A percentile compares a stretch with the other conserved stretches of the same genome.
Conservation (phyloP, 2,797 vertebrate species). For the Etheostoma perlongum region DNA sequence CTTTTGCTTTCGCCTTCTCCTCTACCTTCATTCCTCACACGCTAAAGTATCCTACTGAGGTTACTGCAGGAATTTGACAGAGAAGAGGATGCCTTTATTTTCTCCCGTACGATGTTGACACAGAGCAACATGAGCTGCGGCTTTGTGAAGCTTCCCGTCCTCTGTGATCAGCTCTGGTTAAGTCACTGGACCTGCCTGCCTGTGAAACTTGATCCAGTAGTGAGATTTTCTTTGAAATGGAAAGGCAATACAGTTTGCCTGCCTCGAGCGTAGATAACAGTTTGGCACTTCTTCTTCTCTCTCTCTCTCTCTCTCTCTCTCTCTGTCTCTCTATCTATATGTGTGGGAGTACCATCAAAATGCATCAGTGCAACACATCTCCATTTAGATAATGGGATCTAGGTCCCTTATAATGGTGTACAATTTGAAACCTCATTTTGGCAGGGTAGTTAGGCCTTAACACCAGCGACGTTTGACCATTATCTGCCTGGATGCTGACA, state of each 20-base stretch:
- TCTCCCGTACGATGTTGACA: slow-evolving; percentile 66
- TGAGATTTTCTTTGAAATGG: slow-evolving; percentile 75
- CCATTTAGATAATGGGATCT: slow-evolving; percentile 56
- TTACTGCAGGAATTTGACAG: slow-evolving; percentile 64
- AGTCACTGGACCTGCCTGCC: slow-evolving; percentile 63
- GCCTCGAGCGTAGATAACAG: slow-evolving; percentile 65
- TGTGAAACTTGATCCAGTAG: slow-evolving; percentile 73
- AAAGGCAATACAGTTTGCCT: slow-evolving; percentile 69
- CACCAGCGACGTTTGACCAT: slow-evolving; percentile 42
- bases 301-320: too few species aligned
- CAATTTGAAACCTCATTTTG: slow-evolving; percentile 68
- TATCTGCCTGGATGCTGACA: slow-evolving; percentile 44
- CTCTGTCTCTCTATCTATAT: slow-evolving; percentile 34
- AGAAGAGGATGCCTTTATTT: slow-evolving; percentile 63
- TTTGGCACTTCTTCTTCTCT: slow-evolving; percentile 51
- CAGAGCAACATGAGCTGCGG: slow-evolving; percentile 72
- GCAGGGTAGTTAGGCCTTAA: slow-evolving; percentile 48
- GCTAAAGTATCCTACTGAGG: slow-evolving; percentile 57
- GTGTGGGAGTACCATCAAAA: slow-evolving; percentile 67
- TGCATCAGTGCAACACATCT: slow-evolving; percentile 60
- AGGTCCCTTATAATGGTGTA: slow-evolving; percentile 62
- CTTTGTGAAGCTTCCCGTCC: slow-evolving; percentile 65
- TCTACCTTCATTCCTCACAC: slow-evolving; percentile 46
- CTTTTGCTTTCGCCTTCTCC: slow-evolving; percentile 48
- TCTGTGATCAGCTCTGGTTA: slow-evolving; percentile 75